phyloP scores from a whole-genome alignment of 2,888 invertebrate genomes.

The Deilephila elpenor region DNA sequence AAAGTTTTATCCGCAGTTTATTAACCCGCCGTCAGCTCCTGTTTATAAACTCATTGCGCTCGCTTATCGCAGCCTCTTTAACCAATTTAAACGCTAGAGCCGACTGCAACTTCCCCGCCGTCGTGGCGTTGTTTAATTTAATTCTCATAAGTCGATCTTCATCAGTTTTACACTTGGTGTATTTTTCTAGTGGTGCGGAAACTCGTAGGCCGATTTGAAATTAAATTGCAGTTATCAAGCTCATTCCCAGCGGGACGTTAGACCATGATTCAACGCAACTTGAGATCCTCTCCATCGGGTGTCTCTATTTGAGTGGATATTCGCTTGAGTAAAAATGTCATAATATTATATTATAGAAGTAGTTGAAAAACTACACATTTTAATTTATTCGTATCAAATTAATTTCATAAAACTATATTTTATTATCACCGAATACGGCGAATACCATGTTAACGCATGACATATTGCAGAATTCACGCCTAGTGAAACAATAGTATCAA shows the following conservation, averaged over 20 bases:
- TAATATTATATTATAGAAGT: too few species aligned
- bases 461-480: too few species aligned
- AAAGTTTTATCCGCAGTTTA: background rate
- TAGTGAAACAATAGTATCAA: too few species aligned
- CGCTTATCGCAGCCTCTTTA: constrained; percentile 13
- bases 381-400: too few species aligned
- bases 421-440: too few species aligned
- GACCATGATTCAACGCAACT: background rate
- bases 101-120: background rate
- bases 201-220: constrained; percentile 2
- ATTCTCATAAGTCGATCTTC: background rate
- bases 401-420: too few species aligned
- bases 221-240: background rate
- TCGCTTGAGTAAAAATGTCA: background rate
- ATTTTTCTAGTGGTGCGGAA: background rate
- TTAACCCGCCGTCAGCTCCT: background rate
- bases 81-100: background rate
- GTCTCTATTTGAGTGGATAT: background rate
- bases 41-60: constrained; percentile 11
- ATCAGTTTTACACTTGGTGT: background rate
- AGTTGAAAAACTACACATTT: too few species aligned
- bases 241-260: background rate
- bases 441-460: too few species aligned
- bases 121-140: background rate
- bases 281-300: background rate